Conservation (phyloP, 2,888 invertebrate species). For the Zhuqinia jingwanae region DNA sequence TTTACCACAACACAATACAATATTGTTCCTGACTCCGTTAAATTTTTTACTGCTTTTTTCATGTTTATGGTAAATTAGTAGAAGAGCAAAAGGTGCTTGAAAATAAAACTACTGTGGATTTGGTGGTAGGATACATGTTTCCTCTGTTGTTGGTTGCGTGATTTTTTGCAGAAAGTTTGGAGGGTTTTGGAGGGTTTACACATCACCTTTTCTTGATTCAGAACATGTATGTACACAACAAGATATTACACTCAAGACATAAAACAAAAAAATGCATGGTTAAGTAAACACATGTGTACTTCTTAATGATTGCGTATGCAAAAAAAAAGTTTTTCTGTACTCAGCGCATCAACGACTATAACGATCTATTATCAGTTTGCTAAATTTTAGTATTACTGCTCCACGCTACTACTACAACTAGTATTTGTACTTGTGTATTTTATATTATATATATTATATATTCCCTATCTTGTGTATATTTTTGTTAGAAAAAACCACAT, state of each 20-base stretch:
- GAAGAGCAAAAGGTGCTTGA: conserved; percentile 10
- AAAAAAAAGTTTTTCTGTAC: neutral
- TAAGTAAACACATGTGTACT: conserved; percentile 54
- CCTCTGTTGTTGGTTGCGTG: conserved; percentile 12
- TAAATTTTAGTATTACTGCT: neutral
- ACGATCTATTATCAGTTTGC: neutral
- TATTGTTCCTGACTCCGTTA: neutral
- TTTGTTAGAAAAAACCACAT: conserved; percentile 39
- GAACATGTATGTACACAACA: conserved; percentile 35
- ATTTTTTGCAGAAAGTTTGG: neutral
- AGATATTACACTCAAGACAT: neutral
- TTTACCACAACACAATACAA: conserved; percentile 2
- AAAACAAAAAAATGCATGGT: conserved; percentile 61
- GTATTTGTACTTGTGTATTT: neutral
- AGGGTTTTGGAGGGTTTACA: conserved; percentile 46
- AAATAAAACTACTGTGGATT: too few relatives aligned
- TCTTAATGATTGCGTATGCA: conserved; percentile 19
- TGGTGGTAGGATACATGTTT: neutral
- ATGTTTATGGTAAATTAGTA: conserved; percentile 5
- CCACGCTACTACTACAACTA: too few relatives aligned
- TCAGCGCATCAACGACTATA: neutral
- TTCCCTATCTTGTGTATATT: neutral
- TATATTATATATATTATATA: neutral
- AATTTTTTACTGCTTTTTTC: conserved; percentile 37
- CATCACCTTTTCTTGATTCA: conserved; percentile 3